Evolutionary conservation across 2,797 vertebrate genomes (phyloP).

Genomic region (Champsocephalus esox): DNA sequence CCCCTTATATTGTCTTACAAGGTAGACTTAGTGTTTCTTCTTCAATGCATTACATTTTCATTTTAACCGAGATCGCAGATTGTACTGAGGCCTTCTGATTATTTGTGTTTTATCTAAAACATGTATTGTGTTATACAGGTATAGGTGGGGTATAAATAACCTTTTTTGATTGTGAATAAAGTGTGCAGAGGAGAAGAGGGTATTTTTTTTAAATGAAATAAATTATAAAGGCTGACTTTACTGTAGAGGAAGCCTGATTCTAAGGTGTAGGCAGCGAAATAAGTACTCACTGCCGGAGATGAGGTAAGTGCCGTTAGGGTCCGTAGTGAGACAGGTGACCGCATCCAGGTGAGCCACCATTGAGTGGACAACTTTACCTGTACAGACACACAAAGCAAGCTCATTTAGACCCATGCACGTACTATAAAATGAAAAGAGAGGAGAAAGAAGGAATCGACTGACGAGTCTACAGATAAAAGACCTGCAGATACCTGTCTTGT

Average conservation of each 20-base stretch:
- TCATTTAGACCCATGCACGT: neutral
- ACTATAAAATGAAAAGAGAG: neutral
- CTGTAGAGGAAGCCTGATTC: neutral
- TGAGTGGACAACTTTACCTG: slow-evolving; percentile 91
- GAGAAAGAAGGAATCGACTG: neutral
- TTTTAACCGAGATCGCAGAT: neutral
- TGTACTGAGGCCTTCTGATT: neutral
- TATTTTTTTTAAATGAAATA: neutral
- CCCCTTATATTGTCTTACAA: neutral
- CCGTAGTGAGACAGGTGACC: slow-evolving; percentile 92
- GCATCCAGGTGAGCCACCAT: slow-evolving; percentile 95
- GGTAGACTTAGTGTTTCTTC: too few species aligned
- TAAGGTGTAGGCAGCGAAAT: neutral
- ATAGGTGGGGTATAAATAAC: neutral
- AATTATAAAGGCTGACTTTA: neutral
- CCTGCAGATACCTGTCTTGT: slow-evolving; percentile 87
- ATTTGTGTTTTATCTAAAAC: neutral
- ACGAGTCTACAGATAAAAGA: neutral
- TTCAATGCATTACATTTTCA: neutral
- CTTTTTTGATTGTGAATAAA: neutral
- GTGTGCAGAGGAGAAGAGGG: neutral
- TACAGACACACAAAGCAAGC: slow-evolving; percentile 12
- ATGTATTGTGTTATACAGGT: neutral
- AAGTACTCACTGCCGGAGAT: slow-evolving; percentile 92
- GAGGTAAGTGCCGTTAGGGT: slow-evolving; percentile 93